Conservation (phyloP, 1,140 invertebrate genomes). For the Melanaphis sacchari region DNA sequence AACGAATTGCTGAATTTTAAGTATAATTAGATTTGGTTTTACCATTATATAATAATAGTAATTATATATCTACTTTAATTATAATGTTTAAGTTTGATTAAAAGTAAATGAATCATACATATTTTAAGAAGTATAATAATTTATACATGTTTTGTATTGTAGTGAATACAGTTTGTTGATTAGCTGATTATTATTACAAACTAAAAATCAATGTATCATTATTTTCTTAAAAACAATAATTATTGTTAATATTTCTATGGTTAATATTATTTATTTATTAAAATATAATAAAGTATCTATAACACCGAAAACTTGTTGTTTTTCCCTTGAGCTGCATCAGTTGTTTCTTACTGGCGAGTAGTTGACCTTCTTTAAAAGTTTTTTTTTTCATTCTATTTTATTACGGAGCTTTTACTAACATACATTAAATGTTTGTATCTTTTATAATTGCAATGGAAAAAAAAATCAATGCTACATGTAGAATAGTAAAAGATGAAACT, state of each 20-base stretch:
- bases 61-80: too few relatives aligned
- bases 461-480: background rate
- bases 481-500: constrained; percentile 4
- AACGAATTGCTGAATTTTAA: too few relatives aligned
- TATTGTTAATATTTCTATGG: background rate
- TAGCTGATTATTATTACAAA: background rate
- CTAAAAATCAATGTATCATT: background rate
- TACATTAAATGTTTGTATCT: background rate
- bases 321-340: background rate
- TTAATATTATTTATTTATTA: background rate
- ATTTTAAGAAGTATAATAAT: too few relatives aligned
- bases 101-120: too few relatives aligned
- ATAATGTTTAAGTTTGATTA: too few relatives aligned
- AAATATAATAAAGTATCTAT: background rate
- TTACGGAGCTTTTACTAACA: background rate
- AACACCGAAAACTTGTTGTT: background rate
- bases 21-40: too few relatives aligned
- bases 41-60: too few relatives aligned
- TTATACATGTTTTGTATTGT: background rate
- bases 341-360: background rate
- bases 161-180: background rate
- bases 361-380: constrained; percentile 6
- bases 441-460: background rate
- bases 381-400: background rate
- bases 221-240: background rate